phyloP scores from a whole-genome alignment of 2,888 invertebrate species.

The Chironomus tentans region DNA sequence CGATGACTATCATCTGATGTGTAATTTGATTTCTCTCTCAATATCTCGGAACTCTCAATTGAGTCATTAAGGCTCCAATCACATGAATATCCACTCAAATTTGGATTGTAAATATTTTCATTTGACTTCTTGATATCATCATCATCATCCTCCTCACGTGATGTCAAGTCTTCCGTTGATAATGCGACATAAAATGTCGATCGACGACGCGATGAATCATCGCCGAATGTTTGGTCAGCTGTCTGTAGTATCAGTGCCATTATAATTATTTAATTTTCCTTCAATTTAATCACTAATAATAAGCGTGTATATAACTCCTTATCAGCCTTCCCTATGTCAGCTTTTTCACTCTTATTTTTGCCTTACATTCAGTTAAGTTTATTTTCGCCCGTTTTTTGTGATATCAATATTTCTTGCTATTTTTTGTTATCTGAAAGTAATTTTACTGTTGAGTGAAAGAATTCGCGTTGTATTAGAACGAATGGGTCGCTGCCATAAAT shows the following conservation, averaged over 20 bases:
- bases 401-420: not conserved
- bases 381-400: not conserved
- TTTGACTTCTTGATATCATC: constrained; percentile 16
- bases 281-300: not conserved
- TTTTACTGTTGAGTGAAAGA: not conserved
- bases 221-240: constrained; percentile 24
- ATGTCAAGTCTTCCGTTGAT: constrained; percentile 34
- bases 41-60: constrained; percentile 19
- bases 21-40: constrained; percentile 7
- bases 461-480: not conserved
- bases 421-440: constrained; percentile 13
- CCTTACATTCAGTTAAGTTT: constrained; percentile 3
- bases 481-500: too few species aligned
- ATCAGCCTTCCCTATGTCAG: not conserved
- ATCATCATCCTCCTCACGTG: constrained; percentile 9
- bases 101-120: constrained; percentile 26
- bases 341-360: not conserved
- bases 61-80: constrained; percentile 37
- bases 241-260: constrained; percentile 16
- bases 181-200: constrained; percentile 70
- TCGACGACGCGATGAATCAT: constrained; percentile 50
- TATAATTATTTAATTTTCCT: too few species aligned
- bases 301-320: not conserved
- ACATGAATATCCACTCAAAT: constrained; percentile 37
- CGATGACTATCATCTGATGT: constrained; percentile 28